Conservation (phyloP, 2,113 vertebrate species). For the Dromas ardeola region DNA sequence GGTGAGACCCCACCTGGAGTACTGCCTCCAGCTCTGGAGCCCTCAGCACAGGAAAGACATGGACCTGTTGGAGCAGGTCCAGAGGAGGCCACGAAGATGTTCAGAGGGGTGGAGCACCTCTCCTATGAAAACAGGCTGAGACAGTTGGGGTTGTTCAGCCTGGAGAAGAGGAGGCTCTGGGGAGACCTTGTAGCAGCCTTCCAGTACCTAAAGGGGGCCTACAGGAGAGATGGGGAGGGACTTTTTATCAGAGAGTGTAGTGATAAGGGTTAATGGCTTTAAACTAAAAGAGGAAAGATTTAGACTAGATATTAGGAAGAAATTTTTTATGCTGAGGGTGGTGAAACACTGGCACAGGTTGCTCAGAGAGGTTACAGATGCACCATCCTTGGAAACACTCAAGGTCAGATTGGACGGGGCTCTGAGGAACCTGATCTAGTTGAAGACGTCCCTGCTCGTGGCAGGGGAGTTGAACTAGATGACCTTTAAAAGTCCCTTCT, state of each 20-base stretch:
- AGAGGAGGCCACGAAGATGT: no score
- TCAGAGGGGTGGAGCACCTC: no score
- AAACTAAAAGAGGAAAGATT: neutral
- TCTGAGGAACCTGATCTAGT: neutral
- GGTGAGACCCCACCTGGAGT: no score
- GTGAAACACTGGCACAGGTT: neutral
- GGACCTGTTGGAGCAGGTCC: no score
- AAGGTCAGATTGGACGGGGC: neutral
- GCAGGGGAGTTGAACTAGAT: neutral
- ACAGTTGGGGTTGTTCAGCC: neutral
- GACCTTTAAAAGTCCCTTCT: neutral
- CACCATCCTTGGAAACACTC: neutral
- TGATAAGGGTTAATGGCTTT: neutral
- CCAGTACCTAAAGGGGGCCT: neutral
- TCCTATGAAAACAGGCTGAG: neutral
- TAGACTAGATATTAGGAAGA: neutral
- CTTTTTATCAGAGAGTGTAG: neutral
- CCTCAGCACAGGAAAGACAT: no score
- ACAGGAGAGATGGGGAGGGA: neutral
- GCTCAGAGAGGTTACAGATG: neutral
- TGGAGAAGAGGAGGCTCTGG: neutral
- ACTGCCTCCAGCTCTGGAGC: no score
- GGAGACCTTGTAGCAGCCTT: neutral
- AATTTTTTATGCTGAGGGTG: neutral
- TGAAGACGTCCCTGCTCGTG: neutral